These are phyloP conservation scores for Thinocorus orbignyianus DNA, from an alignment of 2,113 vertebrate genomes.

Conservation along the genomic window DNA sequence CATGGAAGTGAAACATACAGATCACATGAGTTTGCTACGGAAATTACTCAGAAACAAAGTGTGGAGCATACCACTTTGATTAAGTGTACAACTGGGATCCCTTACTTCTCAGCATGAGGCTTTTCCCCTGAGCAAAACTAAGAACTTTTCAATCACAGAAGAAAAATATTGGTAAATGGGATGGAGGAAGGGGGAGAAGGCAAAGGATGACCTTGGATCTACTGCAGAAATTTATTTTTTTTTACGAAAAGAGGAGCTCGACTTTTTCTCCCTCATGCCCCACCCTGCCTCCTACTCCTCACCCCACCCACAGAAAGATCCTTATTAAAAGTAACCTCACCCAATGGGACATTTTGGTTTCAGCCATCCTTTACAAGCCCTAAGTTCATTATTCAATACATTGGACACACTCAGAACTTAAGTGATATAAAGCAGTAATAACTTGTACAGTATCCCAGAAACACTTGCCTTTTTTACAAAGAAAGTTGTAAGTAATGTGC, in stretches of 20 bases:
- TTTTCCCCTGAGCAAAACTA: conserved; percentile 20
- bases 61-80: conserved; percentile 47
- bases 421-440: conserved; percentile 8
- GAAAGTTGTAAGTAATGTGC: neutral
- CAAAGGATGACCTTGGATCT: neutral
- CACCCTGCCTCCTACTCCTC: too few relatives aligned
- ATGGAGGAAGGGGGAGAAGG: too few relatives aligned
- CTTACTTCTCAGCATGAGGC: conserved; percentile 34
- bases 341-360: neutral
- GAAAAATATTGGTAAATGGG: neutral
- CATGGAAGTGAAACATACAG: neutral
- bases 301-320: neutral
- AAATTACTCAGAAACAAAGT: conserved; percentile 51
- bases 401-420: neutral
- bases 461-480: neutral
- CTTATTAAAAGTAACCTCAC: neutral
- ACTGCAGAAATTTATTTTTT: neutral
- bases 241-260: neutral
- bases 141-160: neutral
- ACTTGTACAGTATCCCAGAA: neutral
- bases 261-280: neutral
- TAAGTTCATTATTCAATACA: conserved; percentile 30
- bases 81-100: conserved; percentile 46
- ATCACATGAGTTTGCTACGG: neutral
- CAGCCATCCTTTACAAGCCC: conserved; percentile 1